A percentile compares a stretch with the other conserved stretches of the same genome.
These are phyloP conservation scores for Dysmachus trigonus DNA, from an alignment of 2,888 invertebrate genomes.

Conservation along the genomic window DNA sequence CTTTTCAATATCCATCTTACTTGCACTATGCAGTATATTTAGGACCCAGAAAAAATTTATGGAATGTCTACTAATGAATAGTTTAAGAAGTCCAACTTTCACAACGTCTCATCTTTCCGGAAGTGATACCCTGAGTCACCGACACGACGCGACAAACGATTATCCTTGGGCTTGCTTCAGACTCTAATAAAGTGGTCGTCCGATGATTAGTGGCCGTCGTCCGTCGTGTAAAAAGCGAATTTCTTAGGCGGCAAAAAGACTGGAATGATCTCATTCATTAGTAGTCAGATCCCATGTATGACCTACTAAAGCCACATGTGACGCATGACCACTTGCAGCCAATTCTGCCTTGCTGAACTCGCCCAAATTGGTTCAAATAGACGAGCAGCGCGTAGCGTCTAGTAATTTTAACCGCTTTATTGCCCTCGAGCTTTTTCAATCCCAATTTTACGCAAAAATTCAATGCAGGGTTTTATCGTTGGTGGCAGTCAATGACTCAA, in stretches of 20 bases:
- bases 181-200: background rate
- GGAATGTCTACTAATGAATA: background rate
- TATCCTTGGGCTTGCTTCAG: background rate
- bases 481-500: background rate
- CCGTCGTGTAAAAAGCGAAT: background rate
- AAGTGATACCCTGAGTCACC: background rate
- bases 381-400: background rate
- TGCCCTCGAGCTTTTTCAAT: background rate
- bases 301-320: background rate
- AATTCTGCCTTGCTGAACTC: background rate
- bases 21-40: too few species aligned
- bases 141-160: background rate
- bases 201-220: background rate
- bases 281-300: slow-evolving; percentile 5
- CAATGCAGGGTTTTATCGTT: background rate
- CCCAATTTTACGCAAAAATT: background rate
- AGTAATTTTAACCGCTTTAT: background rate
- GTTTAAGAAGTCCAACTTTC: background rate
- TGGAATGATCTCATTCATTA: slow-evolving; percentile 7
- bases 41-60: too few species aligned
- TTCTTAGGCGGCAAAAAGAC: background rate
- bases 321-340: background rate
- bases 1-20: too few species aligned
- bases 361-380: background rate
- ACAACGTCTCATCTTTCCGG: background rate